These are phyloP conservation scores for Tetranychus truncatus DNA, from an alignment of 2,888 invertebrate genomes.

Conservation along the genomic window DNA sequence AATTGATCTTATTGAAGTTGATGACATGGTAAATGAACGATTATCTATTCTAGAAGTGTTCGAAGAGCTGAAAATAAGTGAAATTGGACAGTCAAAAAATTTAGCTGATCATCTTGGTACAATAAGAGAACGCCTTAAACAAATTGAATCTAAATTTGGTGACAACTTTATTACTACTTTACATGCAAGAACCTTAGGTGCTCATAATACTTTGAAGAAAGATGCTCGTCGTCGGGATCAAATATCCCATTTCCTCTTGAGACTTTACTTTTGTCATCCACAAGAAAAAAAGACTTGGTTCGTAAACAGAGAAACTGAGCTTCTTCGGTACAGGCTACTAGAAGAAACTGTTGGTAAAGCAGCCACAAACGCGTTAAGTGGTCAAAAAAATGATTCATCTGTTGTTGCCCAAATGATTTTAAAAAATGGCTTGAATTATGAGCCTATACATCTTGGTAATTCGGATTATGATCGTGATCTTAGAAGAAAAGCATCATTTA, in stretches of 20 bases:
- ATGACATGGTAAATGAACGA: slow-evolving; percentile 65
- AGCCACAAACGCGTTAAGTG: no score
- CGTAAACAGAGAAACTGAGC: slow-evolving; percentile 63
- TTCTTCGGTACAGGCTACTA: slow-evolving; percentile 48
- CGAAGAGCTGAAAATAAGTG: slow-evolving; percentile 5
- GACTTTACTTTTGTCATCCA: slow-evolving; percentile 65
- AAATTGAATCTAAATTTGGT: slow-evolving; percentile 10
- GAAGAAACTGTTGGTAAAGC: slow-evolving; percentile 9
- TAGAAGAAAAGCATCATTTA: slow-evolving; percentile 41
- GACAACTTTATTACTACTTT: neutral
- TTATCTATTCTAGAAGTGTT: slow-evolving; percentile 38
- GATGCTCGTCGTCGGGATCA: slow-evolving; percentile 44
- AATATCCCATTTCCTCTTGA: slow-evolving; percentile 76
- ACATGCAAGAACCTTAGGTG: neutral
- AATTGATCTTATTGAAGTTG: slow-evolving; percentile 62
- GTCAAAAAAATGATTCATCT: neutral
- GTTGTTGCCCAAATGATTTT: slow-evolving; percentile 45
- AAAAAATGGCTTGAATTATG: slow-evolving; percentile 41
- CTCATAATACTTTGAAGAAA: slow-evolving; percentile 14
- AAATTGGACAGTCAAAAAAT: neutral
- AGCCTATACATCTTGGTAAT: slow-evolving; percentile 35
- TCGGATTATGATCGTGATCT: slow-evolving; percentile 47
- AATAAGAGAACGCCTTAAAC: neutral
- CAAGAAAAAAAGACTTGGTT: slow-evolving; percentile 77
- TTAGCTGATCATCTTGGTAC: neutral